Conservation (phyloP, 2,113 vertebrate genomes). For the Malurus cyaneus region DNA sequence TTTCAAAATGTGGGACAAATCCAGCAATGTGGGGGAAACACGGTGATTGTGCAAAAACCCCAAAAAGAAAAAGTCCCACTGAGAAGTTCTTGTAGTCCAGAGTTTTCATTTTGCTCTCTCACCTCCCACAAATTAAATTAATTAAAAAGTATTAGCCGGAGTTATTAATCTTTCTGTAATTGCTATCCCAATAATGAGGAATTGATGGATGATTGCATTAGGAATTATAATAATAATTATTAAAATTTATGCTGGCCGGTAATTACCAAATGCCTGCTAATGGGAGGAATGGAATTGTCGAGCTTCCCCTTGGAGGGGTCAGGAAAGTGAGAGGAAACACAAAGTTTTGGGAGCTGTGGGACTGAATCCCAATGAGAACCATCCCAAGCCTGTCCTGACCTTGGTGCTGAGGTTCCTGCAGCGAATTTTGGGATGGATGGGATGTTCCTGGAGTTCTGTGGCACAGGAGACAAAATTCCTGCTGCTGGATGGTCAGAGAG, state of each 20-base stretch:
- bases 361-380: background rate
- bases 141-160: slow-evolving; percentile 17
- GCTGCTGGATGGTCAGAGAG: background rate
- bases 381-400: background rate
- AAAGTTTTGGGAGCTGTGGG: background rate
- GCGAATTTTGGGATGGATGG: background rate
- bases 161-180: slow-evolving; percentile 35
- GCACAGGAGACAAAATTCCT: background rate
- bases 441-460: background rate
- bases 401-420: background rate
- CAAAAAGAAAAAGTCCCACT: background rate
- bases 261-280: slow-evolving; percentile 10
- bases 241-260: slow-evolving; percentile 23
- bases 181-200: slow-evolving; percentile 17
- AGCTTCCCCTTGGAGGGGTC: background rate
- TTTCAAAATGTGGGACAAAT: background rate
- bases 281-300: background rate
- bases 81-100: background rate
- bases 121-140: slow-evolving; percentile 15
- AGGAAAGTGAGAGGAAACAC: background rate
- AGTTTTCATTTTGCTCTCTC: background rate
- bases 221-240: slow-evolving; percentile 47
- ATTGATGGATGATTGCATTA: slow-evolving; percentile 41
- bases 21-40: background rate
- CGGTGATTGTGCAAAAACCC: background rate